Evolutionary conservation across 1,140 invertebrate genomes (phyloP).

Genomic region (Drosophila truncata): DNA sequence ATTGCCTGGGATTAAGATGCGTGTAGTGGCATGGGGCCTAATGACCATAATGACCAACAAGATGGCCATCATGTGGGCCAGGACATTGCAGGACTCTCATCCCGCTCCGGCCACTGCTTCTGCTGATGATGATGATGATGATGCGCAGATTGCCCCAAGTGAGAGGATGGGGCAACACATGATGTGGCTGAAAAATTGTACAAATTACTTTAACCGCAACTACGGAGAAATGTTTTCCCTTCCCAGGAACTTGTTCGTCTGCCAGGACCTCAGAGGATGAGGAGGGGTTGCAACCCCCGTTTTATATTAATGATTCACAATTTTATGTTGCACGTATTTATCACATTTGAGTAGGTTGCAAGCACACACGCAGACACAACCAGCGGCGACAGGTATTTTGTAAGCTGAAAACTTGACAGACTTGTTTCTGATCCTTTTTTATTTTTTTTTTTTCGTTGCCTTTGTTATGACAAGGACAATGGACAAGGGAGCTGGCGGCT

Average conservation of each 20-base stretch:
- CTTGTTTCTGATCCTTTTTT: conserved; percentile 78
- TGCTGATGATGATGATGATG: conserved; percentile 61
- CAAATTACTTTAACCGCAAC: conserved; percentile 72
- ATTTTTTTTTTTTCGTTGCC: conserved; percentile 29
- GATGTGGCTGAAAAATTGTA: conserved; percentile 83
- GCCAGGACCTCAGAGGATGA: conserved; percentile 40
- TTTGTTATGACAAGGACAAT: conserved; percentile 68
- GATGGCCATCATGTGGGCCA: conserved; percentile 58
- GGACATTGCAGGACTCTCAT: conserved; percentile 42
- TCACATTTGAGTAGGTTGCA: conserved; percentile 71
- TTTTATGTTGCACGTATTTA: conserved; percentile 82
- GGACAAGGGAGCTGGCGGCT: conserved; percentile 54
- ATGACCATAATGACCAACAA: conserved; percentile 81
- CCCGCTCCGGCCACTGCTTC: conserved; percentile 33
- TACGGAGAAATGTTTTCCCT: conserved; percentile 43
- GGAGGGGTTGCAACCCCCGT: conserved; percentile 47
- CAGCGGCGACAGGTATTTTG: conserved; percentile 79
- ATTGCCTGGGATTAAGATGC: conserved; percentile 68
- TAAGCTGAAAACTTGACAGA: conserved; percentile 83
- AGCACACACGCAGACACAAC: conserved; percentile 33
- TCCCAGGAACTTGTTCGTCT: conserved; percentile 62
- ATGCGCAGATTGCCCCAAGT: conserved; percentile 52
- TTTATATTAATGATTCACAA: conserved; percentile 82
- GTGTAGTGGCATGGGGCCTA: conserved; percentile 58
- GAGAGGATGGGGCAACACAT: conserved; percentile 63